Evolutionary conservation across 2,797 vertebrate species (phyloP), one percentile per base, ranked within the genome.

Genomic region (Pseudocheirus occidentalis): DNA sequence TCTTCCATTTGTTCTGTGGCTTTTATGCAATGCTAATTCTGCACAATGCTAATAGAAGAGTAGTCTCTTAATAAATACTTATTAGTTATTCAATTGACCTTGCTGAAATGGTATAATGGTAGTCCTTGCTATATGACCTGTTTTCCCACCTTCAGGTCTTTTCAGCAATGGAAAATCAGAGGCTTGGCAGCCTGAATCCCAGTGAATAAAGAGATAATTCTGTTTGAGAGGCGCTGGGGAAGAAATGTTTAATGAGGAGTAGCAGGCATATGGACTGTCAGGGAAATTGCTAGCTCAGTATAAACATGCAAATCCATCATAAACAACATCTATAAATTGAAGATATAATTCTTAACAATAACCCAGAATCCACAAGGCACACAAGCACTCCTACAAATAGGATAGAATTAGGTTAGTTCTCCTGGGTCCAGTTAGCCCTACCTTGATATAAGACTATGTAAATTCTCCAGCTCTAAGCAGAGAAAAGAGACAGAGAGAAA

Each of bases 241-340:
- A 87, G 73, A 87, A 87, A 87, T 87, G 73, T 87, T 87, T 87
- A 87, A 87, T 87, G 73, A 87, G 40, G 73, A 87, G 40, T 27
- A 87, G 40, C 40, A 87, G 73, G 40, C 73, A 87, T 50, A 50
- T 87, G 73, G 73, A 50, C 9, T 87, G 73, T 46, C 73, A 87
- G 73, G 40, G 40, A 87, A 50, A 87, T 87, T 50, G 73, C 40
- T 27, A 87, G 73, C 73, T 87, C 40, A 46, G 40, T 87, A 87
- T 87, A 87, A 87, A 87, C 73, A 87, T 87, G 73, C 73, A 87
- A 87, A 87, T 87, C 73, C 73, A 87, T 87, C 73, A 87, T 50
- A 87, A 87, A 87, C 73, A 87, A 87, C 73, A 46, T 50, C 73
- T 87, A 87, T 50, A 87, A 87, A 87, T 87, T 87, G 73, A 87